Conservation (phyloP, 1,140 invertebrate species). For the Paraescarpia echinospica region DNA sequence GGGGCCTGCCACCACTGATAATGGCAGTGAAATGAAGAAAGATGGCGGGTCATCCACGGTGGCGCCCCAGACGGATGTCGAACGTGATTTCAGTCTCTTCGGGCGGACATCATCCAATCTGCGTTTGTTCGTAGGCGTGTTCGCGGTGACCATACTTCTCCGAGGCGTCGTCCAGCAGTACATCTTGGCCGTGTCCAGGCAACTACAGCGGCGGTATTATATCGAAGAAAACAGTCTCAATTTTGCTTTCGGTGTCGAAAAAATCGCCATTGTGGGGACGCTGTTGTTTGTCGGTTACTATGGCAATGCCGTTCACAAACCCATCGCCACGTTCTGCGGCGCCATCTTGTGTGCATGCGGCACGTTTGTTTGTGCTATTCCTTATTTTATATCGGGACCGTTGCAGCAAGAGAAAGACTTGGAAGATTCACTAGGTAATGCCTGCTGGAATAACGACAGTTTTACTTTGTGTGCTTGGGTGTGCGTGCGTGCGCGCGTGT, state of each 20-base stretch:
- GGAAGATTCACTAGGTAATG: neutral
- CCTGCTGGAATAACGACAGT: no score
- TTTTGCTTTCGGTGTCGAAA: neutral
- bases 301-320: conserved; percentile 10
- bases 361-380: neutral
- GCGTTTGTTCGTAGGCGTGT: neutral
- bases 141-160: neutral
- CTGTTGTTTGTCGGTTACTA: conserved; percentile 19
- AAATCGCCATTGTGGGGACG: neutral
- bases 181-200: neutral
- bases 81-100: neutral
- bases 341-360: neutral
- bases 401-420: neutral
- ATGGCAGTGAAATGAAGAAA: neutral
- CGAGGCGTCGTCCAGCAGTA: neutral
- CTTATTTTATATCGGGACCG: neutral
- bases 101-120: neutral
- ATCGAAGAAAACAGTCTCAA: neutral
- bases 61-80: neutral
- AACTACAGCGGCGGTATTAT: neutral
- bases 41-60: neutral
- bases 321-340: neutral
- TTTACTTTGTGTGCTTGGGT: neutral
- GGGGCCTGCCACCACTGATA: neutral
- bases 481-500: no score